Conservation (phyloP, 2,888 invertebrate genomes). For the Aporophyla nigra region DNA sequence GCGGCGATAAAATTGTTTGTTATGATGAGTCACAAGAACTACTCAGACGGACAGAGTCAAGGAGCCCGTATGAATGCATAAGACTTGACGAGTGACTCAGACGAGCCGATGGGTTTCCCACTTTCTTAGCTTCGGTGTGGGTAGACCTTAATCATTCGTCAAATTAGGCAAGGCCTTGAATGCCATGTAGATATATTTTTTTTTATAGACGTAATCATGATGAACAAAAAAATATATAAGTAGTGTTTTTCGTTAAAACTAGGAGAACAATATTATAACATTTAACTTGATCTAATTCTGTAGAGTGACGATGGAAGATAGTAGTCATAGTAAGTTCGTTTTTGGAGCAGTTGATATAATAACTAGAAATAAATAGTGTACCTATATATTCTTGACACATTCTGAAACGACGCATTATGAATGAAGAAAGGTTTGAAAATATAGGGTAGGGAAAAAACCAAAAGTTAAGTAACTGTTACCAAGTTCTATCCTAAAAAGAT, state of each 20-base stretch:
- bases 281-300: neutral
- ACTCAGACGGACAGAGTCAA: slow-evolving; percentile 29
- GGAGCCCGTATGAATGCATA: slow-evolving; percentile 72
- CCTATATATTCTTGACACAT: neutral
- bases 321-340: neutral
- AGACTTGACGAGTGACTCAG: slow-evolving; percentile 67
- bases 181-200: neutral
- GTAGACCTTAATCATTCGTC: slow-evolving; percentile 49
- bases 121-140: slow-evolving; percentile 67
- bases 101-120: slow-evolving; percentile 67
- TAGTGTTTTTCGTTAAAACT: neutral
- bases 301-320: neutral
- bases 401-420: no score
- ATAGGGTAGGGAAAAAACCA: neutral
- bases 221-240: neutral
- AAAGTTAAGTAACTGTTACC: neutral
- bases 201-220: neutral
- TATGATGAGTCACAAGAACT: slow-evolving; percentile 62
- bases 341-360: neutral
- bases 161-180: slow-evolving; percentile 22
- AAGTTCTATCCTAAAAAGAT: neutral
- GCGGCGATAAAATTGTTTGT: slow-evolving; percentile 33
- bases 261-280: no score
- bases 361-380: no score
- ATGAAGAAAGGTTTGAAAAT: neutral